Evolutionary conservation across 2,888 invertebrate species (phyloP), one percentile per base, ranked within the genome.

Genomic region (Amiota minor): DNA sequence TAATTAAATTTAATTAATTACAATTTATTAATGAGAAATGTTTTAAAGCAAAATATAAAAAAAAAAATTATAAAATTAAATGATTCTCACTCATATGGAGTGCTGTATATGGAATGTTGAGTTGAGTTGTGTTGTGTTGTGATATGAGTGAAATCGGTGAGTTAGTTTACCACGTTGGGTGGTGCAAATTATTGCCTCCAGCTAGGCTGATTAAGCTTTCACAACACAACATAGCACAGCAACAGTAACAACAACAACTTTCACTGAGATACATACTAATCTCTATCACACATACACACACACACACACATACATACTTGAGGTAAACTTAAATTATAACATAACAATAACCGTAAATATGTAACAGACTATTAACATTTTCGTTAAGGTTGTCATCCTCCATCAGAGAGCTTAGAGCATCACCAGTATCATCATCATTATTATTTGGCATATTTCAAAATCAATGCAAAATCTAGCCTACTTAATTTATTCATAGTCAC

Each of bases 1-100:
- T 84, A 83, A 82, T 85, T 83, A 82, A 86, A 85, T 81, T 83
- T 77, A 86, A 86, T 85, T 86, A 83, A 83, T 83, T 86, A 81
- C 74, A 85, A 86, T 85, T 83, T 83, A 86, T 85, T 84, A 70
- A 84, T 78, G 76, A 75, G 79, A 35, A 35, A 35, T 35, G 35
- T 35, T 35, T 35, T 35, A 74, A 70, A 72, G 18, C 11, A 59
- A 16, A n/a, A 56, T 3, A 56, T 6, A 56, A 56, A 56, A 56
- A 9, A 56, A 59, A 8, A 16, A 10, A 59, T 20, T 20, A 59
- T 9, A 59, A 59, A 59, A 56, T 4, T 10, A 9, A 18, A 18
- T 12, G n/a, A 18, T 61, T 61, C n/a, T 23, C 23, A 18, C 23
- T 18, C 18, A 16, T 61, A 16, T 61, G 61, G n/a, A 61, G 18